A percentile compares a stretch with the other conserved stretches of the same genome.
Conservation (phyloP, 2,113 vertebrate genomes). For the Sinocyclocheilus maitianheensis region DNA sequence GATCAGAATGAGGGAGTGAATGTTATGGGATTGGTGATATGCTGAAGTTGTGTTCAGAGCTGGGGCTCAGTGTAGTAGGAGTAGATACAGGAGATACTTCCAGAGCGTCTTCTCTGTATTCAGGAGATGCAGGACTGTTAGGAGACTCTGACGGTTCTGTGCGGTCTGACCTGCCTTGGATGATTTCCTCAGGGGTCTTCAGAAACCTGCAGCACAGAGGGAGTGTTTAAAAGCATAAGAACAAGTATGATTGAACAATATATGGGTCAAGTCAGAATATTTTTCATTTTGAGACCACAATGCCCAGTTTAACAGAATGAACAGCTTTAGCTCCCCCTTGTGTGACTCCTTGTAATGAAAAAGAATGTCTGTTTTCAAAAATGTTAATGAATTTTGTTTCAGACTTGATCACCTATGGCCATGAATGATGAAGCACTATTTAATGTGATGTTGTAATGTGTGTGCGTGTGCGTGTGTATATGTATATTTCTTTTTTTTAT, state of each 20-base stretch:
- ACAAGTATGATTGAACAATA: neutral
- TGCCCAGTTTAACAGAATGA: too few relatives aligned
- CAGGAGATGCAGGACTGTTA: conserved; percentile 61
- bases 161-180: conserved; percentile 66
- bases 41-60: conserved; percentile 48
- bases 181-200: conserved; percentile 80
- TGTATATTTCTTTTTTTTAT: too few relatives aligned
- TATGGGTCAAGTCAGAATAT: neutral
- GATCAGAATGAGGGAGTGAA: neutral
- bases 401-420: too few relatives aligned
- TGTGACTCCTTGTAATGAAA: neutral
- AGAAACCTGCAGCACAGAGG: conserved; percentile 77
- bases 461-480: too few relatives aligned
- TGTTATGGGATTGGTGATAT: conserved; percentile 49
- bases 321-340: neutral
- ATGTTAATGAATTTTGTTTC: neutral
- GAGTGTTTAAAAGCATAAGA: neutral
- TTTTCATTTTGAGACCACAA: neutral
- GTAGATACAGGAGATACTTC: conserved; percentile 69
- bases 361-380: neutral
- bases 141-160: conserved; percentile 67
- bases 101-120: conserved; percentile 70
- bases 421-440: too few relatives aligned
- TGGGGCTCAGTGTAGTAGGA: conserved; percentile 64
- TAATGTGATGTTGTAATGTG: too few relatives aligned